Evolutionary conservation across 92 coral and sea anemone genomes (phyloP).

Genomic region (Blastomussa wellsi): DNA sequence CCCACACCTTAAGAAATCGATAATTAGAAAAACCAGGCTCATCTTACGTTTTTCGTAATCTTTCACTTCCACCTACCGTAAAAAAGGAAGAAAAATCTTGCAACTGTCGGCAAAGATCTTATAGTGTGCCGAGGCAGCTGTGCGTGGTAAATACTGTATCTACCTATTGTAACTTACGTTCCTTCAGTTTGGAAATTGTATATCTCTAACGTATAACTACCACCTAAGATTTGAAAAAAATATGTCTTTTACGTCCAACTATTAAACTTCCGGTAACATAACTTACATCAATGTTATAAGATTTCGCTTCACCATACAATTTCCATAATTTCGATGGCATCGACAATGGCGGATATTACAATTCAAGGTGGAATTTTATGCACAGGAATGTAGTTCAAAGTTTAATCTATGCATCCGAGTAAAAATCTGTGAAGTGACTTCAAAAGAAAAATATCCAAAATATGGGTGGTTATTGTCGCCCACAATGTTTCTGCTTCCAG

Average conservation of each 20-base stretch:
- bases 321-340: too few species aligned
- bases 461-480: conserved; percentile 29
- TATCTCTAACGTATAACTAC: not conserved
- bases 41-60: too few species aligned
- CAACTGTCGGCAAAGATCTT: too few species aligned
- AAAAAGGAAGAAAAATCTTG: too few species aligned
- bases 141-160: not conserved
- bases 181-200: not conserved
- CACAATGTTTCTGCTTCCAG: conserved; percentile 14
- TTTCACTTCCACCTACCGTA: too few species aligned
- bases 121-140: too few species aligned
- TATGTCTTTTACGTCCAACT: not conserved
- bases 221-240: not conserved
- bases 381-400: not conserved
- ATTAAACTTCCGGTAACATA: too few species aligned
- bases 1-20: too few species aligned
- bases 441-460: conserved; percentile 10
- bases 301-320: too few species aligned
- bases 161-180: not conserved
- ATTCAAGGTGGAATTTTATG: not conserved
- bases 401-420: not conserved
- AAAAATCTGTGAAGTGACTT: conserved; percentile 6
- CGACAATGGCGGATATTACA: not conserved
- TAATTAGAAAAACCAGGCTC: too few species aligned
- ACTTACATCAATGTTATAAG: too few species aligned